These are phyloP conservation scores for Oryctes rhinoceros DNA, from an alignment of 1,140 invertebrate genomes.

Conservation along the genomic window DNA sequence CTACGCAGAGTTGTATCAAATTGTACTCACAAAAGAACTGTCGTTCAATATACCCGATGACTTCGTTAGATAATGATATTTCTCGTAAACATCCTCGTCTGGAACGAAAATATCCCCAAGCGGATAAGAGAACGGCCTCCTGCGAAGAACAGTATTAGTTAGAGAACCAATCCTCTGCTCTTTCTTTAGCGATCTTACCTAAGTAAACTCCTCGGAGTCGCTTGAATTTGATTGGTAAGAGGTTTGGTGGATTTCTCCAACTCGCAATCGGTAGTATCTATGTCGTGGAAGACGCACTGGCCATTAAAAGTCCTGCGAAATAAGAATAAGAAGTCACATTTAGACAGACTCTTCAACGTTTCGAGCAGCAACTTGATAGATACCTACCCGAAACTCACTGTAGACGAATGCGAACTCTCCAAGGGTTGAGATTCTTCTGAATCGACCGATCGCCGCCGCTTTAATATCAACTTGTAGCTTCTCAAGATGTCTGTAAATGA, in stretches of 20 bases:
- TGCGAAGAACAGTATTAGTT: not conserved
- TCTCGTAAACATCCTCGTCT: not conserved
- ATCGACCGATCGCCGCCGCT: constrained; percentile 1
- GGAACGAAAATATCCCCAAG: not conserved
- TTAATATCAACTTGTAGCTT: constrained; percentile 35
- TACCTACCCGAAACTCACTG: constrained; percentile 22
- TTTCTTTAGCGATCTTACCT: constrained; percentile 3
- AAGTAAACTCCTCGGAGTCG: not conserved
- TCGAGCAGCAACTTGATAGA: not conserved
- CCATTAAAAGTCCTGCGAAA: constrained; percentile 18
- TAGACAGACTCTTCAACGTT: not conserved
- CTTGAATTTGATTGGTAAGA: not conserved
- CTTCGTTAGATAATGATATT: constrained; percentile 22
- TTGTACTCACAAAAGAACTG: constrained; percentile 13
- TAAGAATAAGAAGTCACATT: not conserved
- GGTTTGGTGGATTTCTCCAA: not conserved
- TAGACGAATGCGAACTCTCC: constrained; percentile 26
- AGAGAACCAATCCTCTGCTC: not conserved
- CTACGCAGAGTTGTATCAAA: too few species aligned
- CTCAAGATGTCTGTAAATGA: constrained; percentile 34
- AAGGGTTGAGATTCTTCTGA: constrained; percentile 36
- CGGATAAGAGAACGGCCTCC: constrained; percentile 10
- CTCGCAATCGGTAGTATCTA: constrained; percentile 40
- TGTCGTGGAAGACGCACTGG: constrained; percentile 41
- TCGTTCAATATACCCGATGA: not conserved